Conservation (phyloP, 2,113 vertebrate genomes). For the Cettia cetti region DNA sequence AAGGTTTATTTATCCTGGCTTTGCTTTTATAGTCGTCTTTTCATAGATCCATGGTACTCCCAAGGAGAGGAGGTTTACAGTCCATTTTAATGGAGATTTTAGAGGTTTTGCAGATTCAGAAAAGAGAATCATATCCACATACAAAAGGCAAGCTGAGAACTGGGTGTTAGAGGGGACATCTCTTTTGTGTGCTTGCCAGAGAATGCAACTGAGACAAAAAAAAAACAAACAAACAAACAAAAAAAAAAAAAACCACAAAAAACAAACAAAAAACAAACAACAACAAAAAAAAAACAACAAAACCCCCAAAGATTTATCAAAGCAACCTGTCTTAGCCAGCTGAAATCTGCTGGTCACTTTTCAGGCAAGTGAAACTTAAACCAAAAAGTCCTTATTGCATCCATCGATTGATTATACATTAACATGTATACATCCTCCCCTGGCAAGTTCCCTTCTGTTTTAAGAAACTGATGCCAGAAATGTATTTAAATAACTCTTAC, state of each 20-base stretch:
- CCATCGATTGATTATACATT: neutral
- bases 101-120: conserved; percentile 10
- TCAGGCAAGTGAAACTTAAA: neutral
- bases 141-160: conserved; percentile 2
- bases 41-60: neutral
- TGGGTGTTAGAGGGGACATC: neutral
- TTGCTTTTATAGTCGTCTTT: neutral
- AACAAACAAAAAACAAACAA: no score
- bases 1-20: conserved; percentile 56
- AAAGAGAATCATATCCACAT: neutral
- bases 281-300: neutral
- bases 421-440: neutral
- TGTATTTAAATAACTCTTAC: neutral
- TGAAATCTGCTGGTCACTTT: neutral
- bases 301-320: neutral
- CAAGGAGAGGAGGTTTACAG: neutral
- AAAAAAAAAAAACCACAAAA: no score
- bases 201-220: neutral
- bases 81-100: conserved; percentile 33
- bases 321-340: neutral
- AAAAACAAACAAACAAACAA: no score
- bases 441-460: neutral
- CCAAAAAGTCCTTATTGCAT: neutral
- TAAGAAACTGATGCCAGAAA: neutral
- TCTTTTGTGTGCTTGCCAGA: neutral